Conservation (phyloP, 2,888 invertebrate species). For the Mellilla xanthometata region DNA sequence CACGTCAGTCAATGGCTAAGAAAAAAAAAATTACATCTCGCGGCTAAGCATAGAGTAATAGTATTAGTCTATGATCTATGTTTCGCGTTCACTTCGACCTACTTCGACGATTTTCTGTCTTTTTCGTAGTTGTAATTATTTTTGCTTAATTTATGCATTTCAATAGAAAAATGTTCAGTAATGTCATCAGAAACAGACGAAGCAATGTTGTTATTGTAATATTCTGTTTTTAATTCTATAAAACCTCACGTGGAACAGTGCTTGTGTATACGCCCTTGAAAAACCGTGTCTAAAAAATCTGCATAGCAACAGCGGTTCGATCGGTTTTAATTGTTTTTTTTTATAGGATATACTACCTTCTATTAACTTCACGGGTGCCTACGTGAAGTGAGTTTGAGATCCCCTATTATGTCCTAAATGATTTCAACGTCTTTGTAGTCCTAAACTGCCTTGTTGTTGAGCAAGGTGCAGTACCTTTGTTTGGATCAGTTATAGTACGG, state of each 20-base stretch:
- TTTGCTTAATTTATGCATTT: slow-evolving; percentile 2
- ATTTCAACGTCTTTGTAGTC: too few relatives aligned
- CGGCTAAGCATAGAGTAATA: too few relatives aligned
- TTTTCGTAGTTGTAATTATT: neutral
- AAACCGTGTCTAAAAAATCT: slow-evolving; percentile 67
- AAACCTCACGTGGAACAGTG: slow-evolving; percentile 40
- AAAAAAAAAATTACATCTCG: too few relatives aligned
- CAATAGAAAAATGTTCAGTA: neutral
- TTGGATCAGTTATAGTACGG: slow-evolving; percentile 13
- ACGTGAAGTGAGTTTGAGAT: slow-evolving; percentile 57
- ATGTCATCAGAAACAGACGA: neutral
- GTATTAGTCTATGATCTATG: too few relatives aligned
- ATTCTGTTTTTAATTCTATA: neutral
- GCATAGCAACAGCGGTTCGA: slow-evolving; percentile 77
- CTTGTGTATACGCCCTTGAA: slow-evolving; percentile 73
- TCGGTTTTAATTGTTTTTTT: slow-evolving; percentile 58
- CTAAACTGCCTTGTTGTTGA: slow-evolving; percentile 6
- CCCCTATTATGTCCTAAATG: too few relatives aligned
- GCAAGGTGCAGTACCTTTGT: slow-evolving; percentile 15
- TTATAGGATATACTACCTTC: slow-evolving; percentile 50
- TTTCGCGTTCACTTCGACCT: too few relatives aligned
- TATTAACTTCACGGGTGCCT: slow-evolving; percentile 52
- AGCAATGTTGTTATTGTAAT: neutral
- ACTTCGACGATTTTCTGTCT: too few relatives aligned
- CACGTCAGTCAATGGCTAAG: too few relatives aligned